Percentiles rank a stretch among this genome's conserved stretches.
phyloP scores from a whole-genome alignment of 2,888 invertebrate genomes.

The Escarpia spicata region DNA sequence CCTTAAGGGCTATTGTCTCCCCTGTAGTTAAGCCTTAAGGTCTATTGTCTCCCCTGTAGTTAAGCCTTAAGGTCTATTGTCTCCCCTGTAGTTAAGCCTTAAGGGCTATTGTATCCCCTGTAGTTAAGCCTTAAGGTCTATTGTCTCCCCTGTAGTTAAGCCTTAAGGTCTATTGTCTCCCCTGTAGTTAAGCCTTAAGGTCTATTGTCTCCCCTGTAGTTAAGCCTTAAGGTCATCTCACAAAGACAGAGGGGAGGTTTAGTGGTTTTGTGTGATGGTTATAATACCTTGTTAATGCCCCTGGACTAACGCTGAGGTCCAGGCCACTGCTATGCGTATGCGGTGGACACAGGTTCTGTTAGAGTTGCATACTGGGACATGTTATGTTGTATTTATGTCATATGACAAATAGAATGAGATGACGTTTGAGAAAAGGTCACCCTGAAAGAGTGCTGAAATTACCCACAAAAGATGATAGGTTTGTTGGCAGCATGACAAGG shows the following conservation, averaged over 20 bases:
- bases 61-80: neutral
- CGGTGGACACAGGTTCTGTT: neutral
- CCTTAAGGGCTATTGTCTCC: too few species aligned
- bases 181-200: too few species aligned
- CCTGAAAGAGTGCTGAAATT: neutral
- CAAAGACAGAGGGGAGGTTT: neutral
- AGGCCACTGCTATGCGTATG: neutral
- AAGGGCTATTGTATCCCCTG: too few species aligned
- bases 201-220: too few species aligned
- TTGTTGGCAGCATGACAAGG: neutral
- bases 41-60: too few species aligned
- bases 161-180: too few species aligned
- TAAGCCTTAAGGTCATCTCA: neutral
- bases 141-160: too few species aligned
- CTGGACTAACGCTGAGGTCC: neutral
- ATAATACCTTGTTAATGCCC: neutral
- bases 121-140: too few species aligned
- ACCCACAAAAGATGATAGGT: neutral
- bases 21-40: too few species aligned
- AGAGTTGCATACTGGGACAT: neutral
- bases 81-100: too few species aligned
- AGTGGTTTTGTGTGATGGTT: neutral
- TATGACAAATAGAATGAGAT: neutral
- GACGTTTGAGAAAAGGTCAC: neutral
- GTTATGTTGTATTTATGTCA: neutral